phyloP scores from a whole-genome alignment of 2,888 invertebrate genomes.

The Scaptomyza parva region DNA sequence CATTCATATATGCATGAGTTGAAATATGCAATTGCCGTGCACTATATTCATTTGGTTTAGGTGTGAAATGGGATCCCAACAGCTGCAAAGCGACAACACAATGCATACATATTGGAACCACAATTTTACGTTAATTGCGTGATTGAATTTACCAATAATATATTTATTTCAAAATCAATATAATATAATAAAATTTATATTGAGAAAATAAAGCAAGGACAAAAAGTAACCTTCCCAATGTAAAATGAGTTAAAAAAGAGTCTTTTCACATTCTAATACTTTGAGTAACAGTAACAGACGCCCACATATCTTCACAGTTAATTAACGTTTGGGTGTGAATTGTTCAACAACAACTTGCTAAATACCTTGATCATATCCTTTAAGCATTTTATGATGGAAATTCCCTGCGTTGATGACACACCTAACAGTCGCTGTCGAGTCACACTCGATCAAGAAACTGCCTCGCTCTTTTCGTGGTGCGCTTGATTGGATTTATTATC shows the following conservation, averaged over 20 bases:
- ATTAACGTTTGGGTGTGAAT: conserved; percentile 72
- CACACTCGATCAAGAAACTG: conserved; percentile 53
- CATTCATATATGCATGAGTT: conserved; percentile 31
- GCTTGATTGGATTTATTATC: conserved; percentile 78
- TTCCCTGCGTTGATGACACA: conserved; percentile 62
- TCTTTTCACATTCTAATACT: too few species aligned
- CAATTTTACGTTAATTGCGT: too few species aligned
- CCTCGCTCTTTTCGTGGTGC: conserved; percentile 44
- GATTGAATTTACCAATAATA: too few species aligned
- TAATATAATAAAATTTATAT: too few species aligned
- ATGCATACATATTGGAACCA: too few species aligned
- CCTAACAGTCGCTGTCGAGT: conserved; percentile 62
- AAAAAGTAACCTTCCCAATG: too few species aligned
- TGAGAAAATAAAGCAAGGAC: too few species aligned
- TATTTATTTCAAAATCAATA: too few species aligned
- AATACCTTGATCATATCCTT: conserved; percentile 47
- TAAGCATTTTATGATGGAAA: conserved; percentile 56
- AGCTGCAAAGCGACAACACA: not conserved
- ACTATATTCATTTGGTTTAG: conserved; percentile 6
- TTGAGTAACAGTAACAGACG: too few species aligned
- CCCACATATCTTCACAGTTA: conserved; percentile 5
- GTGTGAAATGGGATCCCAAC: conserved; percentile 26
- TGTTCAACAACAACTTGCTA: conserved; percentile 39
- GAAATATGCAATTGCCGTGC: conserved; percentile 37
- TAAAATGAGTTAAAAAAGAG: too few species aligned